phyloP scores from a whole-genome alignment of 2,888 invertebrate genomes.

The Polydrusus pterygomalis region DNA sequence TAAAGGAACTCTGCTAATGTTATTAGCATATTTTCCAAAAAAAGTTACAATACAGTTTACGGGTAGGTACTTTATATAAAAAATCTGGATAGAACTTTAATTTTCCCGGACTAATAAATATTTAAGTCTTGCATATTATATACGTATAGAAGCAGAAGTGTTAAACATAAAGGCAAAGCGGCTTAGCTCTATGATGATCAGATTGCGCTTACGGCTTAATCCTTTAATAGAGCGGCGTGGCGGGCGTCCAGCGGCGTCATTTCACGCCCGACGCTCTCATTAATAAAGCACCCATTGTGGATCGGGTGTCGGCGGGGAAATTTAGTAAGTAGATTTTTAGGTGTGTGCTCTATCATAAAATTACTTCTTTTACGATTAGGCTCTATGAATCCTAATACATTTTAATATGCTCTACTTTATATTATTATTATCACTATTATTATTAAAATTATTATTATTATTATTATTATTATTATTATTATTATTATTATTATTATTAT shows the following conservation, averaged over 20 bases:
- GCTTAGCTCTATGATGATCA: conserved; percentile 69
- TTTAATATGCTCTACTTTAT: too few relatives aligned
- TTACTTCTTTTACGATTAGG: too few relatives aligned
- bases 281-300: conserved; percentile 63
- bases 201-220: conserved; percentile 67
- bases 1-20: too few relatives aligned
- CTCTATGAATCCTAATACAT: too few relatives aligned
- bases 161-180: conserved; percentile 58
- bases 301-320: conserved; percentile 32
- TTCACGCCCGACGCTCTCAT: conserved; percentile 70
- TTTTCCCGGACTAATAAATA: conserved; percentile 51
- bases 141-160: conserved; percentile 32
- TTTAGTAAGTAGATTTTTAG: conserved; percentile 31
- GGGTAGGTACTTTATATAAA: too few relatives aligned
- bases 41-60: too few relatives aligned
- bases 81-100: neutral
- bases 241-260: conserved; percentile 68
- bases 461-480: too few relatives aligned
- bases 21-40: too few relatives aligned
- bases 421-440: too few relatives aligned
- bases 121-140: conserved; percentile 30
- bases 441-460: too few relatives aligned
- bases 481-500: too few relatives aligned
- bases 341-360: neutral
- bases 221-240: conserved; percentile 68